Evolutionary conservation across 1,140 invertebrate genomes (phyloP), one percentile per base, ranked within the genome.

Genomic region (Drosophila saltans): DNA sequence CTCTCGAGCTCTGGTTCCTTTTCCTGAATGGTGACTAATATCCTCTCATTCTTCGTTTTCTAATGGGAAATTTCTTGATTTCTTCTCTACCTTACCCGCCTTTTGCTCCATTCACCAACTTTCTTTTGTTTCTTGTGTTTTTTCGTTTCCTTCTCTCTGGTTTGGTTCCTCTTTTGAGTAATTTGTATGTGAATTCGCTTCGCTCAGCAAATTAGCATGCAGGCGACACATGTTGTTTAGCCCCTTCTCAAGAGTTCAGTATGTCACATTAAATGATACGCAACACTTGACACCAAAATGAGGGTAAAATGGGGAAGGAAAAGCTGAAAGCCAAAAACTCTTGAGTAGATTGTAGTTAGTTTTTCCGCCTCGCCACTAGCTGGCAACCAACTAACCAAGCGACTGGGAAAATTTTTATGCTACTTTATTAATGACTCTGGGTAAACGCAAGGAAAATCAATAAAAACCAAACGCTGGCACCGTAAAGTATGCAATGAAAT

Each of bases 251-350:
- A 56, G 55, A 11, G 40, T 16, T 62, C 78, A 88, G 80, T 88
- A 78, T 88, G 83, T 88, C 83, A 83, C 83, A 88, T 88, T 88
- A 88, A 80, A 88, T 83, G 80, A 89, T 89, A 88, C 84, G 84
- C 84, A 88, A 84, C 78, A 89, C 84, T 88, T 88, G 80, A 88
- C 84, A 89, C 84, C 85, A 72, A 88, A 88, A 88, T 78, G 80
- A 64, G 71, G 72, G 24, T 45, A 64, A 69, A 56, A 45, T 16
- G 48, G 61, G 26, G 45, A 57, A 30, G 39, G 63, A 26, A 75
- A 73, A 60, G 21, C 69, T 24, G 30, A 39, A 40, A 60, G n/a
- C 33, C 45, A 26, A 52, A 67, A 55, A 48, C 61, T 48, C 61
- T 43, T 63, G 28, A 10, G 21, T 21, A 30, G 24, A 24, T 6